Evolutionary conservation across 1,140 invertebrate species (phyloP).

Genomic region (Drosophila gunungcola): DNA sequence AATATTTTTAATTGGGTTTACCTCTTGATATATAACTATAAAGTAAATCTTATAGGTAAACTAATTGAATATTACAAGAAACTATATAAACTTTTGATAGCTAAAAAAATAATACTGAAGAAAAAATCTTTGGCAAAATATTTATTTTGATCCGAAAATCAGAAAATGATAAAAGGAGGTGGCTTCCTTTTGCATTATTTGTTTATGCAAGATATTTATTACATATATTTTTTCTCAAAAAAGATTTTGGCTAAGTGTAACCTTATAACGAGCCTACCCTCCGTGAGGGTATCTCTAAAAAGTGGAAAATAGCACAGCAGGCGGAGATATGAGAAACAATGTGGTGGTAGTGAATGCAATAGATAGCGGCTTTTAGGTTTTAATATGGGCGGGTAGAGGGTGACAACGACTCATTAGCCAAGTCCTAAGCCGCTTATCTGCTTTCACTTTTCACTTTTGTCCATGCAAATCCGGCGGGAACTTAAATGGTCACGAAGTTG

Average conservation of each 20-base stretch:
- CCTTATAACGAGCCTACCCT: neutral
- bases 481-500: constrained; percentile 26
- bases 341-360: neutral
- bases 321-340: constrained; percentile 14
- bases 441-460: constrained; percentile 35
- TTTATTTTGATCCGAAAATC: neutral
- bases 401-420: constrained; percentile 17
- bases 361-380: constrained; percentile 10
- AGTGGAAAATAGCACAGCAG: neutral
- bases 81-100: too few species aligned
- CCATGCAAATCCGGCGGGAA: constrained; percentile 33
- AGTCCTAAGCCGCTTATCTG: constrained; percentile 43
- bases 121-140: too few species aligned
- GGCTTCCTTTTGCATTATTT: too few species aligned
- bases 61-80: too few species aligned
- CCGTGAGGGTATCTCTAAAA: neutral
- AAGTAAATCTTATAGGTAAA: too few species aligned
- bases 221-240: too few species aligned
- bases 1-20: too few species aligned
- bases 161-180: too few species aligned
- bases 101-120: too few species aligned
- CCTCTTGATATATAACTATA: too few species aligned
- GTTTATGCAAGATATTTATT: too few species aligned
- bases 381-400: neutral
- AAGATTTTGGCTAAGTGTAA: neutral